A percentile compares a stretch with the other conserved stretches of the same genome.
These are phyloP conservation scores for Hydrozoanthus tunicans DNA, from an alignment of 64 coral and sea anemone genomes.

Conservation along the genomic window DNA sequence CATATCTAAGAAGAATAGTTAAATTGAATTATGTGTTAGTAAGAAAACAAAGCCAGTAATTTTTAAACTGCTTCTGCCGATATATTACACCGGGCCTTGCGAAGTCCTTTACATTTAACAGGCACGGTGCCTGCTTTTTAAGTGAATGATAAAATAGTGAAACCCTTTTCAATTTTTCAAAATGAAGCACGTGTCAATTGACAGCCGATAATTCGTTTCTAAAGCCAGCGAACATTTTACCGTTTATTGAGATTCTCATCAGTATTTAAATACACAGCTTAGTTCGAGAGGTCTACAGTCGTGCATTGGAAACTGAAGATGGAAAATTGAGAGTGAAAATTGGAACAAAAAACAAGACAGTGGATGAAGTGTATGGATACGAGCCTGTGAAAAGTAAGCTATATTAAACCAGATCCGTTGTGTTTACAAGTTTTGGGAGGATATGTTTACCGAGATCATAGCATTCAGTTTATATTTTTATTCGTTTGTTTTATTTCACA, in stretches of 20 bases:
- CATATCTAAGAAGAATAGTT: neutral
- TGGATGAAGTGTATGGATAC: slow-evolving; percentile 17
- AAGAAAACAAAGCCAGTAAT: neutral
- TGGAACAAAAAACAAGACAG: neutral
- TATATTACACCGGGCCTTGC: too few relatives aligned
- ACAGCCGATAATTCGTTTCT: neutral
- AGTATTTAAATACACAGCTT: neutral
- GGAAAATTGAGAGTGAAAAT: neutral
- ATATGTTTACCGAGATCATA: neutral
- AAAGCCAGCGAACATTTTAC: neutral
- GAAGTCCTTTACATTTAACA: too few relatives aligned
- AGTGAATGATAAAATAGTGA: too few relatives aligned
- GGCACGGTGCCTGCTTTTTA: too few relatives aligned
- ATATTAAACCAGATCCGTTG: neutral
- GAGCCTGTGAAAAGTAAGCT: neutral
- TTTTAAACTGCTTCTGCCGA: too few relatives aligned
- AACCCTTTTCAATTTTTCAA: too few relatives aligned
- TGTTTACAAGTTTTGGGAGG: neutral
- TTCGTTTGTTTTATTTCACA: too few relatives aligned
- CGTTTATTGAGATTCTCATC: neutral
- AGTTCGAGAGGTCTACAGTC: neutral
- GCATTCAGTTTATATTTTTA: too few relatives aligned
- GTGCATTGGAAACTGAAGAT: neutral
- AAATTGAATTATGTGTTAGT: neutral
- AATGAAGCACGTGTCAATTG: too few relatives aligned